phyloP scores from a whole-genome alignment of 2,888 invertebrate genomes.

The Notocelia uddmanniana region DNA sequence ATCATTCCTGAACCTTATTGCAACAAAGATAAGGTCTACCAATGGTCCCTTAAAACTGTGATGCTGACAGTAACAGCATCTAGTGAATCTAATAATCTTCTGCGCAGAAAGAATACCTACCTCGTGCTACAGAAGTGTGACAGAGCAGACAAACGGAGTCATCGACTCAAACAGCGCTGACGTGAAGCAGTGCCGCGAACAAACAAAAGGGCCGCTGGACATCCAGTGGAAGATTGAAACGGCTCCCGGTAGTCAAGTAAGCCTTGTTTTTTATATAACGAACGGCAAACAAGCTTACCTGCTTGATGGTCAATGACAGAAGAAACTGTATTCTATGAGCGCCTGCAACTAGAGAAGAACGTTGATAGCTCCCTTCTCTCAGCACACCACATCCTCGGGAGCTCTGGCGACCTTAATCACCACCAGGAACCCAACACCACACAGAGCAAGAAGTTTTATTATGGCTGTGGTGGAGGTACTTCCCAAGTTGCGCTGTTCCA shows the following conservation, averaged over 20 bases:
- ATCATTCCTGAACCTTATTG: no score
- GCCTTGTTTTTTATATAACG: no score
- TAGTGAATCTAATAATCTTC: no score
- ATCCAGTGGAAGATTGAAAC: slow-evolving; percentile 27
- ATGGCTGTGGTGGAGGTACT: neutral
- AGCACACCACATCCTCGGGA: neutral
- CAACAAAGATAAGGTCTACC: no score
- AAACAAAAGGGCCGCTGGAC: neutral
- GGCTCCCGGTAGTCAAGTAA: neutral
- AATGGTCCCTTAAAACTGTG: no score
- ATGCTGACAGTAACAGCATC: no score
- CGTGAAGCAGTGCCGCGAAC: neutral
- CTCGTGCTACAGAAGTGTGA: neutral
- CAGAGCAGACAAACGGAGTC: neutral
- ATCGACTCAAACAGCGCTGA: neutral
- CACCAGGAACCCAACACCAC: neutral
- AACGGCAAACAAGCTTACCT: no score
- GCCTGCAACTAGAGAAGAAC: no score
- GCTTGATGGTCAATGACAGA: no score
- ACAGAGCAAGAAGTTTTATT: neutral
- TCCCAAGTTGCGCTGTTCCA: no score
- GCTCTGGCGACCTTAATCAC: neutral
- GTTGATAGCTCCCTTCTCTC: neutral
- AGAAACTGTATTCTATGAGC: no score
- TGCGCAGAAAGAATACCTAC: slow-evolving; percentile 3